These are phyloP conservation scores for Lophura nycthemera DNA, from an alignment of 2,113 vertebrate genomes.

Conservation along the genomic window DNA sequence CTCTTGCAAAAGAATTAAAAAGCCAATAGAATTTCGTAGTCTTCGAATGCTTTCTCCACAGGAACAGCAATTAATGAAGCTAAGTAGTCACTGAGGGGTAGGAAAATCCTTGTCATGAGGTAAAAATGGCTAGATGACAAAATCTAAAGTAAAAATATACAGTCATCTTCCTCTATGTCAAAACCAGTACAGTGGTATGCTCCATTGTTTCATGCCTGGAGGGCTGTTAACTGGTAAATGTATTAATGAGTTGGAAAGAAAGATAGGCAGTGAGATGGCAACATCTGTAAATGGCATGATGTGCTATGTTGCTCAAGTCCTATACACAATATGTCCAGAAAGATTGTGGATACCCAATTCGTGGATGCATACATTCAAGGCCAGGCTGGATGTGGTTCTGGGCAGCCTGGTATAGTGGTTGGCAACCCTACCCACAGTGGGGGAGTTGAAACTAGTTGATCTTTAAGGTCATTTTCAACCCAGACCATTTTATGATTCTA, in stretches of 20 bases:
- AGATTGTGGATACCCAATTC: too few species aligned
- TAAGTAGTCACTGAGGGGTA: not conserved
- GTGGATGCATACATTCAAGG: too few species aligned
- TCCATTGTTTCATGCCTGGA: not conserved
- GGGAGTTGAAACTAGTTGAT: too few species aligned
- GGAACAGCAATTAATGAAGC: not conserved
- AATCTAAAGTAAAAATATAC: not conserved
- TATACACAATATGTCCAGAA: not conserved
- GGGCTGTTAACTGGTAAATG: not conserved
- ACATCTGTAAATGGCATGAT: not conserved
- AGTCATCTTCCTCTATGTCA: not conserved
- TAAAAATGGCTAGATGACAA: not conserved
- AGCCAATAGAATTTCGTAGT: not conserved
- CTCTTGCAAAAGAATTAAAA: not conserved
- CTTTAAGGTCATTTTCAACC: too few species aligned
- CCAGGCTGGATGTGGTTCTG: too few species aligned
- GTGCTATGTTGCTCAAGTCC: not conserved
- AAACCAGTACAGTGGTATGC: not conserved
- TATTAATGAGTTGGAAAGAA: not conserved
- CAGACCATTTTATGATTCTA: too few species aligned
- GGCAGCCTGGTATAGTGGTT: too few species aligned
- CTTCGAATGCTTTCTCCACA: not conserved
- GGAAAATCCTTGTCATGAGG: not conserved
- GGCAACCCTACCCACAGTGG: too few species aligned
- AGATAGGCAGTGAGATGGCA: not conserved